Conservation (phyloP, 2,888 invertebrate genomes). For the Oxyteleia sp. region DNA sequence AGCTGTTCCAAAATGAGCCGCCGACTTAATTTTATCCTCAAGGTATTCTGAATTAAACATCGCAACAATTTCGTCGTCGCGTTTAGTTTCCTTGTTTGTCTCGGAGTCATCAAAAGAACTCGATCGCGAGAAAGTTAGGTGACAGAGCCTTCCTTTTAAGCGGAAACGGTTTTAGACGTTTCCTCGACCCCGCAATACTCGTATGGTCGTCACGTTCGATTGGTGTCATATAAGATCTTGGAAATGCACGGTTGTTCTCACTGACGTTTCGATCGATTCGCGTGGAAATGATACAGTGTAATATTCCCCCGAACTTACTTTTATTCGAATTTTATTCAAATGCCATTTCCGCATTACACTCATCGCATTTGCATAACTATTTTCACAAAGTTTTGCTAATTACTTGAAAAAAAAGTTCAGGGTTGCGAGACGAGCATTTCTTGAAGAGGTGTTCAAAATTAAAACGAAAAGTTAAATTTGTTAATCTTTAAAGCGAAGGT, state of each 20-base stretch:
- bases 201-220: conserved; percentile 63
- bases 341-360: conserved; percentile 36
- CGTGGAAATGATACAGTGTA: conserved; percentile 45
- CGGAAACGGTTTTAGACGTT: conserved; percentile 44
- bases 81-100: no score
- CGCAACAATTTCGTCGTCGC: no score
- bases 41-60: no score
- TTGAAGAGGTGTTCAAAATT: no score
- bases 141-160: conserved; percentile 43
- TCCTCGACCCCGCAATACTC: conserved; percentile 44
- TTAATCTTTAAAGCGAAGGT: not conserved
- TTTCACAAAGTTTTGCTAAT: conserved; percentile 48
- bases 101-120: conserved; percentile 34
- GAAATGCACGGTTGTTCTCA: conserved; percentile 45
- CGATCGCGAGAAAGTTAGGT: conserved; percentile 32
- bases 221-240: conserved; percentile 54
- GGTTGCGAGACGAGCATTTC: not conserved
- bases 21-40: no score
- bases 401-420: conserved; percentile 26
- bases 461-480: not conserved
- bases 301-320: conserved; percentile 22
- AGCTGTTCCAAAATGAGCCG: no score
- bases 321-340: conserved; percentile 52
- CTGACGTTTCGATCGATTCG: conserved; percentile 21
- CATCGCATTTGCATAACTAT: conserved; percentile 47